phyloP scores from a whole-genome alignment of 2,797 vertebrate species.

The Glyptemys insculpta region DNA sequence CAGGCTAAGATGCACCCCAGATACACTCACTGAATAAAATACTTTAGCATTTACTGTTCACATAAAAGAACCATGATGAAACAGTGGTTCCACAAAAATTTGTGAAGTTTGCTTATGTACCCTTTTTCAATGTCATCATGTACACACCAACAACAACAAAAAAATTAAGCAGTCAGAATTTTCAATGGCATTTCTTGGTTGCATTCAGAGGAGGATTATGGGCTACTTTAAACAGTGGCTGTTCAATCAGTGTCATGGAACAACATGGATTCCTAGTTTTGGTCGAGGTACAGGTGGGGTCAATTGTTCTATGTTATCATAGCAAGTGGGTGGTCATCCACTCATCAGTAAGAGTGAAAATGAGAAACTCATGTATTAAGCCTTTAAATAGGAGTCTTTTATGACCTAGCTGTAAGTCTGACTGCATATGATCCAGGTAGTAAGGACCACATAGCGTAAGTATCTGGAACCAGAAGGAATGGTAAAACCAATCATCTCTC shows the following conservation, averaged over 20 bases:
- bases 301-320: not conserved
- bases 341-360: not conserved
- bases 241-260: not conserved
- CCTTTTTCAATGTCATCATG: not conserved
- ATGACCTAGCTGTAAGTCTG: not conserved
- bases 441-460: not conserved
- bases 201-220: not conserved
- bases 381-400: not conserved
- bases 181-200: not conserved
- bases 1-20: not conserved
- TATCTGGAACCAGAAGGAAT: not conserved
- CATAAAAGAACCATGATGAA: not conserved
- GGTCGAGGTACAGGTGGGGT: not conserved
- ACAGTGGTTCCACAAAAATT: not conserved
- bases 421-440: not conserved
- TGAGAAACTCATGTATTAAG: not conserved
- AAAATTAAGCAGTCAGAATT: not conserved
- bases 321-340: not conserved
- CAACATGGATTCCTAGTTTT: not conserved
- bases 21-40: not conserved
- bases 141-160: not conserved
- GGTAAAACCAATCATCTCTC: not conserved
- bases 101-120: not conserved
- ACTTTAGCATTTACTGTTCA: not conserved
- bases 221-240: not conserved